A percentile compares a stretch with the other conserved stretches of the same genome.
Conservation (phyloP, 35 echinoderm and acorn worm genomes). For the Diadema setosum region DNA sequence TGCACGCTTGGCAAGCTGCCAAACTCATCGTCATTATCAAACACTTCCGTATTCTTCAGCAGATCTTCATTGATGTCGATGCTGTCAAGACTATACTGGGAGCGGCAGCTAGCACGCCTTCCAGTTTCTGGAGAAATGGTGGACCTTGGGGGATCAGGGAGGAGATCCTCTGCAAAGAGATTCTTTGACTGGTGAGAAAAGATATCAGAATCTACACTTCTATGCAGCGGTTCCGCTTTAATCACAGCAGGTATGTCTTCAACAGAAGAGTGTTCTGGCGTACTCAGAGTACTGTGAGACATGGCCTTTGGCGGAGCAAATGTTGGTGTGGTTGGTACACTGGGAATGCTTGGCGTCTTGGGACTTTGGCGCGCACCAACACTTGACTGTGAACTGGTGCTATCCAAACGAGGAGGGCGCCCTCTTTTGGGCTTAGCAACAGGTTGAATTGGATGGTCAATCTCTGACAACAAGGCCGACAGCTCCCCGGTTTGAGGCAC, state of each 20-base stretch:
- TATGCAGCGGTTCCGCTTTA: neutral
- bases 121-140: neutral
- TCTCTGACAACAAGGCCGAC: constrained; percentile 20
- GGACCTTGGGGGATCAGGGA: neutral
- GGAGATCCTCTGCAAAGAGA: constrained; percentile 43
- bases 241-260: neutral
- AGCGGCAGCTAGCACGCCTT: neutral
- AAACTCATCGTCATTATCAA: constrained; percentile 39
- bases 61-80: constrained; percentile 39
- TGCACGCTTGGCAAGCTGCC: constrained; percentile 57
- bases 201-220: constrained; percentile 1
- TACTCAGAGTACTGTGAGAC: constrained; percentile 27
- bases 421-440: constrained; percentile 20
- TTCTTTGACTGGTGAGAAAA: neutral
- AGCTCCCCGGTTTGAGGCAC: constrained; percentile 44
- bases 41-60: constrained; percentile 37
- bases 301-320: neutral
- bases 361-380: constrained; percentile 34
- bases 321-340: constrained; percentile 32
- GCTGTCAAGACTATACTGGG: neutral
- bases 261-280: constrained; percentile 27
- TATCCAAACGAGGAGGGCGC: constrained; percentile 45
- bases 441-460: constrained; percentile 26
- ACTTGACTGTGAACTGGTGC: constrained; percentile 63
- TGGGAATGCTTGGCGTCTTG: constrained; percentile 26